Conservation (phyloP, 2,888 invertebrate species). For the Hirtodrosophila confusa region DNA sequence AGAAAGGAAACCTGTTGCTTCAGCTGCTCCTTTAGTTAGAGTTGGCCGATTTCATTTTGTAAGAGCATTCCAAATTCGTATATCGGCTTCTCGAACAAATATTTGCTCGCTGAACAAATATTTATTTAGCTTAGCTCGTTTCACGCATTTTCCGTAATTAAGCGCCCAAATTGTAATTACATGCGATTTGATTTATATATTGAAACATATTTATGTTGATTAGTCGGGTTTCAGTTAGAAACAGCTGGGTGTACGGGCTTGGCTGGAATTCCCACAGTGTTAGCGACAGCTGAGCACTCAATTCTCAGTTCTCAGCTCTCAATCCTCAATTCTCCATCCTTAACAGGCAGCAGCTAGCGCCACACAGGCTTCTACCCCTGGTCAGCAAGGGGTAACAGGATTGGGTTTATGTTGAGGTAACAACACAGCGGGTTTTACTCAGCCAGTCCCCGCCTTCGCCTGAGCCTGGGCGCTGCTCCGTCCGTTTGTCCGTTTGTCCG, state of each 20-base stretch:
- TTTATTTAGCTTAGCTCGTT: slow-evolving; percentile 31
- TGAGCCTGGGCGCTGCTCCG: not conserved
- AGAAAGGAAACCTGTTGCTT: too few relatives aligned
- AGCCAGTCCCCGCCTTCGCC: slow-evolving; percentile 17
- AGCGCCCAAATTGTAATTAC: slow-evolving; percentile 70
- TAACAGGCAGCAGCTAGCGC: slow-evolving; percentile 29
- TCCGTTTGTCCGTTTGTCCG: too few relatives aligned
- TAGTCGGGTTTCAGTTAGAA: not conserved
- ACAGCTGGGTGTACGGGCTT: slow-evolving; percentile 3
- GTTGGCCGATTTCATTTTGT: too few relatives aligned
- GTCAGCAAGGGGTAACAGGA: slow-evolving; percentile 11
- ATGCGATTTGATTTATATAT: slow-evolving; percentile 55
- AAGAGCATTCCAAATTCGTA: slow-evolving; percentile 19
- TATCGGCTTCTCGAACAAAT: not conserved
- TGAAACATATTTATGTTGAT: slow-evolving; percentile 30
- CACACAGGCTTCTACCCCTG: slow-evolving; percentile 37
- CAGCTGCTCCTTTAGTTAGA: too few relatives aligned
- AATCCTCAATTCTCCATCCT: not conserved
- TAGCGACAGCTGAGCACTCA: slow-evolving; percentile 57
- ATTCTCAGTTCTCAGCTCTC: slow-evolving; percentile 21
- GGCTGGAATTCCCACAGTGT: slow-evolving; percentile 50
- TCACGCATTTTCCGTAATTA: slow-evolving; percentile 60
- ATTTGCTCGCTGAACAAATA: slow-evolving; percentile 2
- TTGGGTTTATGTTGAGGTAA: slow-evolving; percentile 27
- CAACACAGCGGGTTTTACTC: slow-evolving; percentile 42